Percentiles rank a stretch among this genome's conserved stretches.
Evolutionary conservation across 2,888 invertebrate genomes (phyloP).

Genomic region (Cerastis rubricosa): DNA sequence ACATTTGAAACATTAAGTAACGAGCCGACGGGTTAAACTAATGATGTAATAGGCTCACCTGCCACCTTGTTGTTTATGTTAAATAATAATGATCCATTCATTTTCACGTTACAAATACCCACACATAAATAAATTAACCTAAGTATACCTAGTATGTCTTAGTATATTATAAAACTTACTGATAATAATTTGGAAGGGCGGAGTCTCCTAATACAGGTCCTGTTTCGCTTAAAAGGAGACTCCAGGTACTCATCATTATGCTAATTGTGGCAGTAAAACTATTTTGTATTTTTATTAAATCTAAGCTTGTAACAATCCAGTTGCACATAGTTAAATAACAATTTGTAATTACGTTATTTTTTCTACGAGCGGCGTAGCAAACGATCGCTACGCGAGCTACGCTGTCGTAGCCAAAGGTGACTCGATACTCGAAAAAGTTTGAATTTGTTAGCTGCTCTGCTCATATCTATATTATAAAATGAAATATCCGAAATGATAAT

Average conservation of each 20-base stretch:
- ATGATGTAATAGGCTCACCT: conserved; percentile 22
- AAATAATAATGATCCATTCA: not conserved
- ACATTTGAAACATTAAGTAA: conserved; percentile 43
- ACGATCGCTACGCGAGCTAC: not conserved
- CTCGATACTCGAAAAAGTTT: not conserved
- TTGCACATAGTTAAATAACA: not conserved
- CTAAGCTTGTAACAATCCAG: not conserved
- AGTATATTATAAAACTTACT: no score
- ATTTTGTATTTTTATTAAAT: not conserved
- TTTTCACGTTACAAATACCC: no score
- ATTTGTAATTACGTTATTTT: not conserved
- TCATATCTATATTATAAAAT: not conserved
- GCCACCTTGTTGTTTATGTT: not conserved
- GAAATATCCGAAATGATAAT: not conserved
- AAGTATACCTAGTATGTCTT: not conserved
- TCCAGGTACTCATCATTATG: no score
- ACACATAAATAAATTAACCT: not conserved
- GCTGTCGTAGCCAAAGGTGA: not conserved
- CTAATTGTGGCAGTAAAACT: not conserved
- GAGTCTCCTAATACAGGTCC: not conserved
- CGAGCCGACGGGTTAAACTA: not conserved
- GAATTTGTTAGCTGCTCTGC: no score
- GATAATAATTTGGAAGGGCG: no score
- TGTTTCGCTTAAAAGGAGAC: not conserved
- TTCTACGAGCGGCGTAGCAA: not conserved